These are phyloP conservation scores for Trematomus bernacchii DNA, from an alignment of 2,797 vertebrate species.

Conservation along the genomic window DNA sequence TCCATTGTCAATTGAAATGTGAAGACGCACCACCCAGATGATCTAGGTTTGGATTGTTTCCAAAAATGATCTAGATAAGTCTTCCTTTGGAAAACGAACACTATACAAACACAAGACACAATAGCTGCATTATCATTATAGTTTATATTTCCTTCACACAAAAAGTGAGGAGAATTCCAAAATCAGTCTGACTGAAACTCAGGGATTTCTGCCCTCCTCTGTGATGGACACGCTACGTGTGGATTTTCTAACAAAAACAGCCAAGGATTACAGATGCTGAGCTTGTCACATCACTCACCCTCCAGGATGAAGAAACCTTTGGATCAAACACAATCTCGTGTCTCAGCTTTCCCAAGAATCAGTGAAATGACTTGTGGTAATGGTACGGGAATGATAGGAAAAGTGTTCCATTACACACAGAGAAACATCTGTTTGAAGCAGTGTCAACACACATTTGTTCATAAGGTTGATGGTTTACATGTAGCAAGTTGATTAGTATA, in stretches of 20 bases:
- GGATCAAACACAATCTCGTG: constrained; percentile 57
- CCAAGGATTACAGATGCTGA: constrained; percentile 69
- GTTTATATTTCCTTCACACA: constrained; percentile 3
- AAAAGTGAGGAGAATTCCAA: constrained; percentile 30
- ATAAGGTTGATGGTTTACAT: constrained; percentile 46
- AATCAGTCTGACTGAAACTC: constrained; percentile 31
- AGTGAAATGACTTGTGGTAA: constrained; percentile 41
- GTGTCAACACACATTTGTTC: constrained; percentile 59
- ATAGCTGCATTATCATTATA: neutral
- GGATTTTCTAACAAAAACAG: constrained; percentile 65
- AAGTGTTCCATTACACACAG: constrained; percentile 48
- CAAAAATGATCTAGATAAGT: constrained; percentile 15
- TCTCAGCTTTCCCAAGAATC: constrained; percentile 55
- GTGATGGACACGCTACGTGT: constrained; percentile 63
- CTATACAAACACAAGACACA: neutral
- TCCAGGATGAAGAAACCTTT: constrained; percentile 55
- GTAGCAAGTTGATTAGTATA: constrained; percentile 54
- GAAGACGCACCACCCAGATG: neutral
- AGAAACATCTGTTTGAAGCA: constrained; percentile 40
- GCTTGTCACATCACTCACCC: constrained; percentile 67
- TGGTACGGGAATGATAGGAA: constrained; percentile 38
- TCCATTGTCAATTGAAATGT: constrained; percentile 4
- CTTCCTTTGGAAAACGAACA: neutral
- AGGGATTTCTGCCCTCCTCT: constrained; percentile 33
- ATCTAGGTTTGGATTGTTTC: constrained; percentile 4